These are phyloP conservation scores for Timandra comae DNA, from an alignment of 2,888 invertebrate genomes.

Conservation along the genomic window DNA sequence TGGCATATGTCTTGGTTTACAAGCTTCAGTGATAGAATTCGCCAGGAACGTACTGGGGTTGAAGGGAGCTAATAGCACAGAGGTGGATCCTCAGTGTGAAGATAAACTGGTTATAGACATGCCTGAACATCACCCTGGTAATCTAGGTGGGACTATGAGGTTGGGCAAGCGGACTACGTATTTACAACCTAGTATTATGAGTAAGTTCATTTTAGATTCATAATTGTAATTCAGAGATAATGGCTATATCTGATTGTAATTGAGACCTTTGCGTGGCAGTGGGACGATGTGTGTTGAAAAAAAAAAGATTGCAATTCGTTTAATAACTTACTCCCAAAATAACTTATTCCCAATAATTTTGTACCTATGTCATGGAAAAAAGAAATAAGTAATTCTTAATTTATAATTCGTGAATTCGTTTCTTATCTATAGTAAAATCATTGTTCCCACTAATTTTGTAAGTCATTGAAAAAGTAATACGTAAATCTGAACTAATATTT, in stretches of 20 bases:
- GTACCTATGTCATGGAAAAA: too few species aligned
- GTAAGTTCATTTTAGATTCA: slow-evolving; percentile 57
- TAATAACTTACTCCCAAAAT: too few species aligned
- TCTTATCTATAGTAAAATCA: too few species aligned
- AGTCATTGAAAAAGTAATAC: too few species aligned
- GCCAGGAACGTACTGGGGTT: slow-evolving; percentile 89
- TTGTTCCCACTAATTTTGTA: too few species aligned
- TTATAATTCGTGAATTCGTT: too few species aligned
- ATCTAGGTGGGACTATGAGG: slow-evolving; percentile 98
- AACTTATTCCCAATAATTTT: too few species aligned
- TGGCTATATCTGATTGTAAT: not conserved
- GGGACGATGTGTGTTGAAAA: too few species aligned
- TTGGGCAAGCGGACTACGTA: slow-evolving; percentile 94
- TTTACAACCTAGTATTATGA: slow-evolving; percentile 81
- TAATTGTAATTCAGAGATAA: not conserved
- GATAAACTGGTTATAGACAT: slow-evolving; percentile 96
- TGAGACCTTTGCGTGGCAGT: too few species aligned
- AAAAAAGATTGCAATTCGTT: too few species aligned
- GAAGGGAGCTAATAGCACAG: slow-evolving; percentile 89
- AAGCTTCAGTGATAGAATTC: slow-evolving; percentile 97
- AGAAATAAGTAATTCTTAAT: too few species aligned
- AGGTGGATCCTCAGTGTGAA: slow-evolving; percentile 84
- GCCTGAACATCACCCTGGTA: slow-evolving; percentile 97
- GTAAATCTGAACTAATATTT: too few species aligned
- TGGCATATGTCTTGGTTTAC: slow-evolving; percentile 98